Evolutionary conservation across 2,797 vertebrate species (phyloP).

Genomic region (Aeoliscus strigatus): DNA sequence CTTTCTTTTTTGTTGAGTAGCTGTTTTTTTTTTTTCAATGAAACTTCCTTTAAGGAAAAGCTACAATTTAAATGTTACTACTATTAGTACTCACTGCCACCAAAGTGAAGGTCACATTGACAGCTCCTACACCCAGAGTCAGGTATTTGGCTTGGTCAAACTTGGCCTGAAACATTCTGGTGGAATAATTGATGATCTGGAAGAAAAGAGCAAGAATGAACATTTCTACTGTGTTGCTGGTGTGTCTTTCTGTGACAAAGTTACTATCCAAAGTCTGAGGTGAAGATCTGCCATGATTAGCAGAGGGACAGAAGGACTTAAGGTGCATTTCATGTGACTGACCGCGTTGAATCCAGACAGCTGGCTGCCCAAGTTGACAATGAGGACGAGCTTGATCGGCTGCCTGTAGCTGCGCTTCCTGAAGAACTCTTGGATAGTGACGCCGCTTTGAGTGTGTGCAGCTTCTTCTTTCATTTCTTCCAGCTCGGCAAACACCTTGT

Average conservation of each 20-base stretch:
- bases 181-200: constrained; percentile 76
- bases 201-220: constrained; percentile 16
- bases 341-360: constrained; percentile 74
- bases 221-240: constrained; percentile 10
- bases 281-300: too few relatives aligned
- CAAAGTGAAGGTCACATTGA: constrained; percentile 71
- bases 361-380: constrained; percentile 65
- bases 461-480: constrained; percentile 72
- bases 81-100: constrained; percentile 58
- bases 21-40: neutral
- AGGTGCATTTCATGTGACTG: too few relatives aligned
- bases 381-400: constrained; percentile 64
- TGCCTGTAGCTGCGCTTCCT: constrained; percentile 62
- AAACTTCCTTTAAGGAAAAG: neutral
- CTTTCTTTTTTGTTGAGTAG: too few relatives aligned
- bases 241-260: constrained; percentile 1
- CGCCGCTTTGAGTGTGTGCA: constrained; percentile 41
- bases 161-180: constrained; percentile 66
- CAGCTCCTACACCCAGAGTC: constrained; percentile 63
- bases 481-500: constrained; percentile 58
- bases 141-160: constrained; percentile 68
- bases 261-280: neutral
- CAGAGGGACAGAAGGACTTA: too few relatives aligned
- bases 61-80: neutral
- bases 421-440: constrained; percentile 70